A percentile compares a stretch with the other conserved stretches of the same genome.
Conservation (phyloP, 2,888 invertebrate species). For the Cephus nigrinus region DNA sequence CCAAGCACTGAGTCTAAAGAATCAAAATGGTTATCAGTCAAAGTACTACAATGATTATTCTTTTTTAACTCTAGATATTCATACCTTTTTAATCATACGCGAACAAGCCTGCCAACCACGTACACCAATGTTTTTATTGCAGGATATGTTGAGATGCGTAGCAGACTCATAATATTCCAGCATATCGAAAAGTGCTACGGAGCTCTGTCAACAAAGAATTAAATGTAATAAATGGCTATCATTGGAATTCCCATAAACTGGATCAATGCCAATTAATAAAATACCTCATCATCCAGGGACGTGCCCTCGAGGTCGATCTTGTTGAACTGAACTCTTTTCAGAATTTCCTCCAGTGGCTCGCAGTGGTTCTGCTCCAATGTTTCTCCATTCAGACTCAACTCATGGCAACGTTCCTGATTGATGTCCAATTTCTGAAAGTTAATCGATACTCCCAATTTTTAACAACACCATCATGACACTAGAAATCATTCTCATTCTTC, state of each 20-base stretch:
- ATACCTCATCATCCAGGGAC: conserved; percentile 78
- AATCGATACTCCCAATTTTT: conserved; percentile 13
- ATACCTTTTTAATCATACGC: conserved; percentile 81
- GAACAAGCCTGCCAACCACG: conserved; percentile 88
- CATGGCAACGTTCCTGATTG: conserved; percentile 69
- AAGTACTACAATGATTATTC: background rate
- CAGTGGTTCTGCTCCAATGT: conserved; percentile 75
- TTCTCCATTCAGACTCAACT: conserved; percentile 72
- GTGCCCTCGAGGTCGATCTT: conserved; percentile 77
- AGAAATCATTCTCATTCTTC: no score
- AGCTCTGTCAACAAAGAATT: conserved; percentile 45
- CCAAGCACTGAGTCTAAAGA: conserved; percentile 76
- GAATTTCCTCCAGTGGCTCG: conserved; percentile 87
- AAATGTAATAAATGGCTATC: conserved; percentile 5
- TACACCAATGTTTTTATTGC: conserved; percentile 79
- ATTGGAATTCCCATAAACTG: no score
- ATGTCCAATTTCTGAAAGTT: conserved; percentile 63
- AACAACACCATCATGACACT: no score
- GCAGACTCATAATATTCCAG: conserved; percentile 91
- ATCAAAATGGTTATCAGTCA: conserved; percentile 33
- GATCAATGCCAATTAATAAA: conserved; percentile 7
- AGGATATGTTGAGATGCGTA: conserved; percentile 78
- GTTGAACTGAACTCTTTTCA: conserved; percentile 81
- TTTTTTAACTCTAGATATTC: background rate
- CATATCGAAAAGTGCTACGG: conserved; percentile 89